A percentile compares a stretch with the other conserved stretches of the same genome.
phyloP scores from a whole-genome alignment of 2,113 vertebrate genomes.

The Ailurus styani region DNA sequence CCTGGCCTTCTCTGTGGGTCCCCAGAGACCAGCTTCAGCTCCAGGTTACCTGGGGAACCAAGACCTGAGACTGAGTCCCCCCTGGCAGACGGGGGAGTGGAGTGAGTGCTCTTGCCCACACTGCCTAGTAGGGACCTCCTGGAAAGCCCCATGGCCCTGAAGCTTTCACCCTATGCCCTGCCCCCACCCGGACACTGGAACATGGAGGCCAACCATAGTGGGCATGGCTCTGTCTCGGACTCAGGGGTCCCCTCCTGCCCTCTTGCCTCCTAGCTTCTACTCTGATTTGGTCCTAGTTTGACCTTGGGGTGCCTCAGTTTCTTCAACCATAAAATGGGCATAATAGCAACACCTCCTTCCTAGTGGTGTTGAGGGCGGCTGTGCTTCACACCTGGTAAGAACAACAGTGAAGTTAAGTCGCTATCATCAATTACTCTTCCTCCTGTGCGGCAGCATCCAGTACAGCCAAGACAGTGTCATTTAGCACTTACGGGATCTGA shows the following conservation, averaged over 20 bases:
- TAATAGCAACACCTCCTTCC: neutral
- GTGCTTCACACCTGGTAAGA: neutral
- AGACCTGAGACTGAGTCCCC: neutral
- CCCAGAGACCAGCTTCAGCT: neutral
- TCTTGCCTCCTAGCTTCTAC: neutral
- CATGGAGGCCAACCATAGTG: neutral
- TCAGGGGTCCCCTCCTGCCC: neutral
- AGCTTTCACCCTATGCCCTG: no score
- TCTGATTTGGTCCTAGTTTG: neutral
- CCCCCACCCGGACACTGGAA: no score
- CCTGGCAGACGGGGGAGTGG: fast-evolving
- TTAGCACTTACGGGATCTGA: no score
- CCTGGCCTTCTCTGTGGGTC: neutral
- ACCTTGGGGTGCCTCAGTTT: neutral
- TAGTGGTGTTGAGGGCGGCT: neutral
- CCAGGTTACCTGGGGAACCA: neutral
- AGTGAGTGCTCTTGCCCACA: neutral
- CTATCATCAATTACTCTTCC: neutral
- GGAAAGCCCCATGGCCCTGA: neutral
- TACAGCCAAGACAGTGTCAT: fast-evolving
- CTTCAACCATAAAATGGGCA: neutral
- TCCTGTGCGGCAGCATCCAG: neutral
- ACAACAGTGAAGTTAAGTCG: neutral
- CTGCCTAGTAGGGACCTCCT: neutral
- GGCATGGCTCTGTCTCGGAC: neutral